Evolutionary conservation across 2,888 invertebrate species (phyloP).

Genomic region (Metellina segmentata): DNA sequence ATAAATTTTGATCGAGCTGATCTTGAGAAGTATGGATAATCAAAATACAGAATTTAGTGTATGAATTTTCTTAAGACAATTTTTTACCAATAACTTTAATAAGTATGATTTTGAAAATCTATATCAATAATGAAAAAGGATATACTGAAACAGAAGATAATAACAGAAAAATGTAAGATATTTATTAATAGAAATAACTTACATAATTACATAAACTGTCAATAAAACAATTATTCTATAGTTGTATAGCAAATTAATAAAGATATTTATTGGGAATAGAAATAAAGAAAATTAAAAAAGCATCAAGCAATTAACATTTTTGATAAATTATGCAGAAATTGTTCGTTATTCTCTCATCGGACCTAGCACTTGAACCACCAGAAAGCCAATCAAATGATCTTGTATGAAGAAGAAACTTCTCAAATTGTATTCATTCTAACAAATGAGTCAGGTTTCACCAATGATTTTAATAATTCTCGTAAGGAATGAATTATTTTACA

Average conservation of each 20-base stretch:
- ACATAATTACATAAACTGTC: conserved; percentile 63
- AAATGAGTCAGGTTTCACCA: conserved; percentile 37
- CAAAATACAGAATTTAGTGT: no score
- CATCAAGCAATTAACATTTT: conserved; percentile 32
- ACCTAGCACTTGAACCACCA: conserved; percentile 29
- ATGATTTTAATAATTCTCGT: conserved; percentile 35
- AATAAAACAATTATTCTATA: conserved; percentile 41
- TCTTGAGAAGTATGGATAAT: no score
- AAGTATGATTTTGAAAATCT: no score
- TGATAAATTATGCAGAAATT: conserved; percentile 18
- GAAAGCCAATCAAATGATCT: conserved; percentile 38
- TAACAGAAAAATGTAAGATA: conserved; percentile 63
- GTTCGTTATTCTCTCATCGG: conserved; percentile 53
- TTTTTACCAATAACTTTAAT: no score
- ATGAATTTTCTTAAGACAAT: no score
- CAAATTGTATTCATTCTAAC: conserved; percentile 29
- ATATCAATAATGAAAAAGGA: neutral
- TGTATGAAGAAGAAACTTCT: conserved; percentile 9
- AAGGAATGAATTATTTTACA: conserved; percentile 61
- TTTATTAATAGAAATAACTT: conserved; percentile 73
- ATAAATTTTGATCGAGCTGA: no score
- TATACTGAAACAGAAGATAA: neutral
- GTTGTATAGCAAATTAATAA: conserved; percentile 41
- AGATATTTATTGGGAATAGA: conserved; percentile 26
- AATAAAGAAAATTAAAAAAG: conserved; percentile 39